phyloP scores from a whole-genome alignment of 2,113 vertebrate species.

The Prunella himalayana region DNA sequence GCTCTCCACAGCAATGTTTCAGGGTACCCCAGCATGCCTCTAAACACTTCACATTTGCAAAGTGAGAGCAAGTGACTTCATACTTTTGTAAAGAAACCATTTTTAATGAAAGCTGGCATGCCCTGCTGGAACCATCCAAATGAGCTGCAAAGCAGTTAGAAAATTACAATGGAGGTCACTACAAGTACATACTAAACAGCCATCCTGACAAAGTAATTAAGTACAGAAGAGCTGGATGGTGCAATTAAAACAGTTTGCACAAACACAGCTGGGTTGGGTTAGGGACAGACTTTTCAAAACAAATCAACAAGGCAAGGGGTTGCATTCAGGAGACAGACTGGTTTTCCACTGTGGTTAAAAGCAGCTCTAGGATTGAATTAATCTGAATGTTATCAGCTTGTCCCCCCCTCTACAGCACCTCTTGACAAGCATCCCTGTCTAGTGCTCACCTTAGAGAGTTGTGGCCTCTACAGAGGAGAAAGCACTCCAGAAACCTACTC shows the following conservation, averaged over 20 bases:
- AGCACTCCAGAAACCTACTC: background rate
- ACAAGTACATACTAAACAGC: background rate
- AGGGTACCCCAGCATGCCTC: background rate
- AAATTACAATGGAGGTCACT: background rate
- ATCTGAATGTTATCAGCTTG: background rate
- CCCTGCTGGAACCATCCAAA: background rate
- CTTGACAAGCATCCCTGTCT: background rate
- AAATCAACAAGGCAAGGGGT: background rate
- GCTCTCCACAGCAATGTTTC: background rate
- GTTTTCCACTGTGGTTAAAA: background rate
- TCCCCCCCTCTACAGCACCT: fast-evolving
- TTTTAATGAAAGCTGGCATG: background rate
- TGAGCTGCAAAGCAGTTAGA: background rate
- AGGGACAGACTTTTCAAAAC: background rate
- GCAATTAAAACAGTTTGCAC: background rate
- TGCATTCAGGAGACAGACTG: background rate
- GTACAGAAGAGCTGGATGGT: background rate
- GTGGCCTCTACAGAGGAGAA: background rate
- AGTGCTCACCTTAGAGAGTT: background rate
- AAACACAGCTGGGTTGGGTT: background rate
- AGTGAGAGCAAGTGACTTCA: background rate
- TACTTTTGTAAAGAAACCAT: background rate
- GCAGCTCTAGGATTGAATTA: background rate
- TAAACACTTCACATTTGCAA: background rate
- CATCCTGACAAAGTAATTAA: background rate